Conservation (phyloP, 2,797 vertebrate species). For the Saxicola maurus region DNA sequence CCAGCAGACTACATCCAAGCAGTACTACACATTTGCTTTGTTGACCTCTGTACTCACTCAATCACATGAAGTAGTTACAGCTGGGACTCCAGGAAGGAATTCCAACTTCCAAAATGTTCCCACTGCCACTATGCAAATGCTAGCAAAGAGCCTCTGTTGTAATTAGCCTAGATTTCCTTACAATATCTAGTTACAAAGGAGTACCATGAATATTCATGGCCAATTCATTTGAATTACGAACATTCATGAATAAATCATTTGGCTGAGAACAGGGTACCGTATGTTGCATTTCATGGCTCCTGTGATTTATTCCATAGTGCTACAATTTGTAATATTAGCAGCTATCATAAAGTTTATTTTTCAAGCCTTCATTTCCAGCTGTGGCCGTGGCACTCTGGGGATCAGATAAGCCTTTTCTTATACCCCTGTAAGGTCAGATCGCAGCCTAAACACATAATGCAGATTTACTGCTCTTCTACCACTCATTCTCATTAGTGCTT, state of each 20-base stretch:
- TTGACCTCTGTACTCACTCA: conserved; percentile 38
- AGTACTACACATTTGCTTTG: conserved; percentile 25
- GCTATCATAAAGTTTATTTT: conserved; percentile 67
- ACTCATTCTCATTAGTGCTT: neutral
- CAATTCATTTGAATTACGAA: conserved; percentile 56
- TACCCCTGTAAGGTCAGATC: conserved; percentile 17
- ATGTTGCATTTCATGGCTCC: conserved; percentile 57
- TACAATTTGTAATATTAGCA: conserved; percentile 66
- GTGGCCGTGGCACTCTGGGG: conserved; percentile 37
- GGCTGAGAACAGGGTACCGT: conserved; percentile 48
- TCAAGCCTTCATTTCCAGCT: conserved; percentile 55
- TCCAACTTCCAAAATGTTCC: conserved; percentile 56
- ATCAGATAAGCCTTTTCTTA: conserved; percentile 26
- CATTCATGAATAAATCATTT: conserved; percentile 70
- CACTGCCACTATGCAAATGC: conserved; percentile 37
- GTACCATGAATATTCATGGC: conserved; percentile 65
- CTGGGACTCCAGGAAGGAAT: conserved; percentile 36
- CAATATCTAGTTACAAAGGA: conserved; percentile 62
- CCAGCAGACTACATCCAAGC: conserved; percentile 35
- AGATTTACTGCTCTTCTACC: conserved; percentile 20
- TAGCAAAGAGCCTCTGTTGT: conserved; percentile 35
- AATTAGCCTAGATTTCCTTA: conserved; percentile 66
- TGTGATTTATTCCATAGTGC: conserved; percentile 57
- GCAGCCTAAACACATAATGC: neutral
- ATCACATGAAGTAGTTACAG: conserved; percentile 46